Base-by-base conservation (phyloP, 2,888 invertebrate genomes). In the Cyaniris semiargus region DNA sequence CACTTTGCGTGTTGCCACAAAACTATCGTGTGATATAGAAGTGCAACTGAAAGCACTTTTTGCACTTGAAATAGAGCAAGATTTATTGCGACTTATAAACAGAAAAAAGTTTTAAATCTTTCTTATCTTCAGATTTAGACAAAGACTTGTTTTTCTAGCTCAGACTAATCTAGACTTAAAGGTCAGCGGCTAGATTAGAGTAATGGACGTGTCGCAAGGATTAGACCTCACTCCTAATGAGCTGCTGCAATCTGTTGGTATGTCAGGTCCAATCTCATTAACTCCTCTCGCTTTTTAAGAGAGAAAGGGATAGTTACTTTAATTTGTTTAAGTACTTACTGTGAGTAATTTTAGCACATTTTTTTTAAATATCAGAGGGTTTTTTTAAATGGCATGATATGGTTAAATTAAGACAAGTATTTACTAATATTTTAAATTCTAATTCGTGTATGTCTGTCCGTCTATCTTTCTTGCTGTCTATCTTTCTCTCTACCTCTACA, bases 231-330 rank as follows among this genome's bases (percentile, higher is more conserved):
- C 66, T 66, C 27, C 27, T 66, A 66, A 66, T 66, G 66, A 66
- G 66, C 66, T 15, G 15, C 7, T 15, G 66, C 66, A 31, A 66
- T 66, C 6, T 31, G 27, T 66, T 31, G 27, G 66, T 66, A 15
- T 66, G 66, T 31, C 66, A 66, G 6, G 66, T 66, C 27, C 66
- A 66, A 27, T 27, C 66, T 66, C 66, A 66, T 66, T 66, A 66
- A 66, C 31, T 66, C 15, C 27, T 60, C 66, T 66, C 27, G 27
- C 23, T 58, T n/a, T 56, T 27, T 3, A 23, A 10, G 5, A 13
- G 23, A 21, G 13, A 1, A 60, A 23, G 60, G 10, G 27, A 66
- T 66, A 23, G 60, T 15, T 1, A 53, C 53, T 18, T 18, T 53
- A n/a, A n/a, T n/a, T n/a, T n/a, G n/a, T n/a, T 0, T 4, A 18